A percentile compares a stretch with the other conserved stretches of the same genome.
These are phyloP conservation scores for Prosopocoilus inquinatus DNA, from an alignment of 2,888 invertebrate species.

Conservation along the genomic window DNA sequence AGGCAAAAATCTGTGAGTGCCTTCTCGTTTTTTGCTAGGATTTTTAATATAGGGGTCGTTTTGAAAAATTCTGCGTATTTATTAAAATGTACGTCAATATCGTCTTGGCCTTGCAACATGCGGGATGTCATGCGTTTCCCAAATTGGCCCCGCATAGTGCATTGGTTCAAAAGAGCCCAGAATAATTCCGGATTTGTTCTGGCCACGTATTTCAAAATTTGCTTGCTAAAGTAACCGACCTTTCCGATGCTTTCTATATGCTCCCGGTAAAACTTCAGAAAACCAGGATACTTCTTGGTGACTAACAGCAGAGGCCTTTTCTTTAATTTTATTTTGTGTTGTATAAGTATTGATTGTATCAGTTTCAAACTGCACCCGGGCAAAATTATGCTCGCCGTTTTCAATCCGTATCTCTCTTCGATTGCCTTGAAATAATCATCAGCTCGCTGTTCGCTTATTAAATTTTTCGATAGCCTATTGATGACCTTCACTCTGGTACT, in stretches of 20 bases:
- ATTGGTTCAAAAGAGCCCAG: slow-evolving; percentile 8
- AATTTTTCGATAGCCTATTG: slow-evolving; percentile 11
- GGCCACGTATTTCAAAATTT: slow-evolving; percentile 8
- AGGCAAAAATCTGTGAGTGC: slow-evolving; percentile 6
- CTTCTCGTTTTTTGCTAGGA: background rate
- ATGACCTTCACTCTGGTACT: slow-evolving; percentile 16
- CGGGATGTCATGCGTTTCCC: slow-evolving; percentile 9
- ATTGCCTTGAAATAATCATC: slow-evolving; percentile 18
- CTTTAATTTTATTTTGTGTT: slow-evolving; percentile 14
- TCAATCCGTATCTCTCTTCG: slow-evolving; percentile 21
- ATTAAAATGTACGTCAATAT: background rate
- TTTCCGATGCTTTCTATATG: background rate
- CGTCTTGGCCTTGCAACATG: slow-evolving; percentile 5
- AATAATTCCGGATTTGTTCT: slow-evolving; percentile 5
- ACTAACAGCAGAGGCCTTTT: slow-evolving; percentile 16
- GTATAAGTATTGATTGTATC: slow-evolving; percentile 8
- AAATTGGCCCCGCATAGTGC: slow-evolving; percentile 3
- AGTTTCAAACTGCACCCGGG: slow-evolving; percentile 17
- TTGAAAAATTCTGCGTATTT: background rate
- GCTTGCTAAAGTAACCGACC: background rate
- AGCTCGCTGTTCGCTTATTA: slow-evolving; percentile 13
- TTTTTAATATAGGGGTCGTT: slow-evolving; percentile 4
- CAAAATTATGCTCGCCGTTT: slow-evolving; percentile 15
- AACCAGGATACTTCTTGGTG: slow-evolving; percentile 15
- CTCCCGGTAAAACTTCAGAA: slow-evolving; percentile 19